phyloP scores from a whole-genome alignment of 2,797 vertebrate species.

The Rousettus madagascariensis region DNA sequence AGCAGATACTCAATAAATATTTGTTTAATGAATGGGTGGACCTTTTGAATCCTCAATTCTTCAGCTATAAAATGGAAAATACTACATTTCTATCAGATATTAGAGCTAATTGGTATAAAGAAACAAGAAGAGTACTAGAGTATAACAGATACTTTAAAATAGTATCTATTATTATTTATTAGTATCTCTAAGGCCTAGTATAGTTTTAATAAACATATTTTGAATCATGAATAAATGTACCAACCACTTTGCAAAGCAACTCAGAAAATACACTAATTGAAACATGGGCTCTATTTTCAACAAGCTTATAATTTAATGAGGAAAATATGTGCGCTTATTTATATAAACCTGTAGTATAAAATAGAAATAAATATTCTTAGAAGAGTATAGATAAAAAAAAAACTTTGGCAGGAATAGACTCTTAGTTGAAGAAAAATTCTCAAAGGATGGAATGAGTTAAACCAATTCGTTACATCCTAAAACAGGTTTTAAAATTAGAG shows the following conservation, averaged over 20 bases:
- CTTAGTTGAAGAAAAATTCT: background rate
- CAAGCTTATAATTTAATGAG: background rate
- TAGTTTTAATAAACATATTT: background rate
- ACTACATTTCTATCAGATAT: background rate
- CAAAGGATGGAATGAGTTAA: background rate
- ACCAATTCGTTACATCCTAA: slow-evolving; percentile 18
- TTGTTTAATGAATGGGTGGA: background rate
- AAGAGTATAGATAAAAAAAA: background rate
- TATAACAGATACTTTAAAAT: background rate
- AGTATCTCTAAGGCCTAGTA: background rate
- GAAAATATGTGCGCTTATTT: background rate
- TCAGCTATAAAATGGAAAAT: background rate
- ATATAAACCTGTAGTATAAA: background rate
- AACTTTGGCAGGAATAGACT: background rate
- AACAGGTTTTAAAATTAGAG: background rate
- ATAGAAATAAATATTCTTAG: slow-evolving; percentile 12
- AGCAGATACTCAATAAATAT: background rate
- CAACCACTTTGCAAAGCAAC: background rate
- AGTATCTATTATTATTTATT: slow-evolving; percentile 28
- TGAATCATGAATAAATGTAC: slow-evolving; percentile 4
- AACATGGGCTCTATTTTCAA: slow-evolving; percentile 13
- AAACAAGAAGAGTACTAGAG: background rate
- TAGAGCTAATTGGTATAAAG: background rate
- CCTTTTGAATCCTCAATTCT: background rate
- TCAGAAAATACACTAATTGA: slow-evolving; percentile 31